Conservation (phyloP, 2,797 vertebrate genomes). For the Anisognathus igniventris region DNA sequence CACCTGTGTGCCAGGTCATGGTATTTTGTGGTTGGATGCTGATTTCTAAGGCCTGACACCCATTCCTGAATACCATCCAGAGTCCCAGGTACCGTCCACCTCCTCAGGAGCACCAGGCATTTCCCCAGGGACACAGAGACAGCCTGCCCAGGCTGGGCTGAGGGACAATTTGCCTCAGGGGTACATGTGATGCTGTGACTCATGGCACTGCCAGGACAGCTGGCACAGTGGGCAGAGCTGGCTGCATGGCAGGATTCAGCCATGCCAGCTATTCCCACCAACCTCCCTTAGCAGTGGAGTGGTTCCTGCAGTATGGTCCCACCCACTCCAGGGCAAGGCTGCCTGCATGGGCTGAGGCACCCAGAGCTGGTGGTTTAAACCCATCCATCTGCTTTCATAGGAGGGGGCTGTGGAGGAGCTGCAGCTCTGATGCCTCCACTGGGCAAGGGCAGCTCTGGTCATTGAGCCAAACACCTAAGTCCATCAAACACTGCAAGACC, state of each 20-base stretch:
- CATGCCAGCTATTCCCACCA: fast-evolving
- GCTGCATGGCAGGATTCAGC: background rate
- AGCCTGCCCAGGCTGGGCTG: background rate
- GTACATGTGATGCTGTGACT: fast-evolving
- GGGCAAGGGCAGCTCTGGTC: fast-evolving
- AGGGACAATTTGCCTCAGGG: background rate
- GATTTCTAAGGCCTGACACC: background rate
- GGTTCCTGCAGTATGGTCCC: background rate
- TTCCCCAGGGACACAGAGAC: background rate
- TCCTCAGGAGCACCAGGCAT: background rate
- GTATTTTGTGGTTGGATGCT: background rate
- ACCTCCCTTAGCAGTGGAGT: fast-evolving
- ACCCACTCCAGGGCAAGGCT: background rate
- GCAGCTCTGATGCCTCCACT: background rate
- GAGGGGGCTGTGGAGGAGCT: background rate
- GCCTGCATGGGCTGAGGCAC: background rate
- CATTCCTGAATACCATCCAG: background rate
- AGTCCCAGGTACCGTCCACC: background rate
- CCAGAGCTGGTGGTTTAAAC: background rate
- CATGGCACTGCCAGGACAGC: fast-evolving
- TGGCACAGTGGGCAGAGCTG: background rate
- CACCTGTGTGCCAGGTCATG: background rate
- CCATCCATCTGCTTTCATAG: background rate
- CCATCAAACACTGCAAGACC: background rate
- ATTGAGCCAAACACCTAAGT: no score